Evolutionary conservation across 37 sponge, comb jelly and placozoan genomes (phyloP).

Genomic region (Ianthella basta): DNA sequence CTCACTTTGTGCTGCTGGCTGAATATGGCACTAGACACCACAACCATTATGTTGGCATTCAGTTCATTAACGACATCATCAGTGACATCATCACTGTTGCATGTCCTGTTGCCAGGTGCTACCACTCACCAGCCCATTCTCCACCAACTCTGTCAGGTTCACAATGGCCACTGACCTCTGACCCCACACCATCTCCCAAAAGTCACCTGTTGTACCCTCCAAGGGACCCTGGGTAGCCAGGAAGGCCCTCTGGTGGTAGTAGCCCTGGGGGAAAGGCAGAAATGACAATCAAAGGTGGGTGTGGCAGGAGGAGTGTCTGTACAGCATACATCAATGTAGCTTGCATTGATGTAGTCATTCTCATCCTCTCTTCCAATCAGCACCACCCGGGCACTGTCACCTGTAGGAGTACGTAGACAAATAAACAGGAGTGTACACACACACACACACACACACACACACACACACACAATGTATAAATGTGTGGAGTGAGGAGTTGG

Average conservation of each 20-base stretch:
- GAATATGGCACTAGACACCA: neutral
- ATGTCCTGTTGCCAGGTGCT: too few species aligned
- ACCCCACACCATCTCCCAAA: conserved; percentile 82
- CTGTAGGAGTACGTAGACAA: neutral
- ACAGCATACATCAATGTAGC: too few species aligned
- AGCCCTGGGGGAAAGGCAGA: conserved; percentile 48
- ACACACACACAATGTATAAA: neutral
- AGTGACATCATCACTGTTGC: conserved; percentile 13
- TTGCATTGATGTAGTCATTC: too few species aligned
- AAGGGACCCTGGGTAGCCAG: conserved; percentile 74
- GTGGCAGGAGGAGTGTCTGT: neutral
- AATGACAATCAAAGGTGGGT: neutral
- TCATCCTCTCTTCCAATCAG: too few species aligned
- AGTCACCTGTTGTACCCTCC: conserved; percentile 57
- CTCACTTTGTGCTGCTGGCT: too few species aligned
- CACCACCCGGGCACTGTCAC: conserved; percentile 34
- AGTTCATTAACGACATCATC: neutral
- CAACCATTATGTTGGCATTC: neutral
- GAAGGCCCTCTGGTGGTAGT: conserved; percentile 71
- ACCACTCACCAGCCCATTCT: conserved; percentile 53
- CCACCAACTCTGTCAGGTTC: conserved; percentile 69
- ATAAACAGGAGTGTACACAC: neutral
- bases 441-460: conserved; percentile 14
- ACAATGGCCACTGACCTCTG: conserved; percentile 68
- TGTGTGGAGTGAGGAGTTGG: neutral